Evolutionary conservation across 2,113 vertebrate species (phyloP).

Genomic region (Crotalus horridus): DNA sequence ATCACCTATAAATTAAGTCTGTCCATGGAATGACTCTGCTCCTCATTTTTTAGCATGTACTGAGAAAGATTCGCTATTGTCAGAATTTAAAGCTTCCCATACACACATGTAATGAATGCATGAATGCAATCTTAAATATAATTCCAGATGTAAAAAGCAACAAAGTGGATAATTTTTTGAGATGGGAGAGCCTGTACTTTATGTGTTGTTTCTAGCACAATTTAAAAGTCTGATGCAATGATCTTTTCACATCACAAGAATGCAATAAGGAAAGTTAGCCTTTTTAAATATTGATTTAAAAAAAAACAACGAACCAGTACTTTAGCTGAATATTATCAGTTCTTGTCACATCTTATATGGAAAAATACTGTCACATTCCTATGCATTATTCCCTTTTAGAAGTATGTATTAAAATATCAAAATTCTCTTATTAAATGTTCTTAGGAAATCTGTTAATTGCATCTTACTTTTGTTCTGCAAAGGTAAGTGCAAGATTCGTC

Average conservation of each 20-base stretch:
- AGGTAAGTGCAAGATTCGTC: background rate
- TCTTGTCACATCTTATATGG: background rate
- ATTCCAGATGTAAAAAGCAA: background rate
- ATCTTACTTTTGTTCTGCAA: background rate
- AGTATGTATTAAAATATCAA: background rate
- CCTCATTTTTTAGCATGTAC: background rate
- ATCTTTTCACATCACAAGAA: background rate
- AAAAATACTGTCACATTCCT: background rate
- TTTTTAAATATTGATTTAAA: background rate
- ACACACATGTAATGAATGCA: no score
- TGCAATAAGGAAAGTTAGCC: background rate
- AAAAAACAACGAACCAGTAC: background rate
- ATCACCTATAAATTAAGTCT: background rate
- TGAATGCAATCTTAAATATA: no score
- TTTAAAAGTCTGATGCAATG: background rate
- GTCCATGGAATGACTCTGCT: background rate
- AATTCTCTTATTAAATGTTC: background rate
- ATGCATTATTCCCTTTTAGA: background rate
- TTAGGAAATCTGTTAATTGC: background rate
- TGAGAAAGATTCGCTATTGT: background rate
- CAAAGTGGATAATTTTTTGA: background rate
- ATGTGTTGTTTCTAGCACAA: background rate
- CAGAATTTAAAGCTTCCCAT: background rate
- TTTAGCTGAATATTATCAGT: background rate
- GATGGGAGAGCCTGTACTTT: background rate